Base-by-base conservation (phyloP, 1,140 invertebrate species). In the Fopius arisanus region DNA sequence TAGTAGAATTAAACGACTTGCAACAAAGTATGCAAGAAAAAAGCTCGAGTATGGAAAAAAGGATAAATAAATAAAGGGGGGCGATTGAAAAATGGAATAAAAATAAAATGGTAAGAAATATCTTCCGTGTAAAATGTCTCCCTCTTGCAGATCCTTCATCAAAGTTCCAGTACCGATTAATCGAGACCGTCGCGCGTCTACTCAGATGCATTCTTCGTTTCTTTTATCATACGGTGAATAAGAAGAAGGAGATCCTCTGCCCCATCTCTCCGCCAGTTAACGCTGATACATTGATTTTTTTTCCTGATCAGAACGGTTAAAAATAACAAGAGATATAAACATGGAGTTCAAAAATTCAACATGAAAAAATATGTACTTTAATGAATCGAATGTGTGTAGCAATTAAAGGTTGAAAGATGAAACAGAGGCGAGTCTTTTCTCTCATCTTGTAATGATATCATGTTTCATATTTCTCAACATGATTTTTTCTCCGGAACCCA, bases 121-220 rank as follows among this genome's bases (percentile, higher is more conserved):
- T 72, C 65, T 75, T 75, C 66, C 65, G 70, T 69, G 74, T 75
- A 72, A 75, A 72, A 37, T 37, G 48, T 54, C 71, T 54, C 71
- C 21, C 65, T 41, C 29, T 19, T 70, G 10, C 63, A 54, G 62
- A 66, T 69, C 48, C 71, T 73, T 75, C 74, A 75, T 75, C 74
- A 75, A 75, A 75, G 74, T 75, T 75, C 70, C 74, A 75, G 66
- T 75, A 75, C 70, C 70, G 74, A 75, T 75, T 75, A 75, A 75
- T 75, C 74, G 70, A 72, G 70, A 68, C 70, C 66, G 70, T 69
- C 65, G 67, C 48, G 67, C 74, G 70, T 75, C 70, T 72, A 68
- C 67, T 41, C 66, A 69, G 54, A 62, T 69, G 70, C 48, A 75
- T 75, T 75, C 74, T 75, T 68, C 70, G 48, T 75, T 75, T 75